phyloP scores from a whole-genome alignment of 2,888 invertebrate genomes.

The Drosophila nr. medialis region DNA sequence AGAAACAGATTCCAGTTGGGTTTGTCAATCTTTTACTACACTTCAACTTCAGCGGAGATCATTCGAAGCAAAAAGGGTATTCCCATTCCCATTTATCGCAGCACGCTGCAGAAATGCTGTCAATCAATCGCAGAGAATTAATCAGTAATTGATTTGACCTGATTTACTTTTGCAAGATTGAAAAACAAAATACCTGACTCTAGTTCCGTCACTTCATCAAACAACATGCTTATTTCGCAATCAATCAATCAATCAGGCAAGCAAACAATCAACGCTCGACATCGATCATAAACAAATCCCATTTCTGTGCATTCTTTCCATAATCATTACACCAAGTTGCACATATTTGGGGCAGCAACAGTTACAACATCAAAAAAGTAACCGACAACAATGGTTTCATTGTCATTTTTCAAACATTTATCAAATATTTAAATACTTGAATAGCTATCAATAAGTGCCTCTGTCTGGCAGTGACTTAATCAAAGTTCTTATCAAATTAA shows the following conservation, averaged over 20 bases:
- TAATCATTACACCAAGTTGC: background rate
- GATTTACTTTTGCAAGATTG: conserved; percentile 2
- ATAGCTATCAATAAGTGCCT: conserved; percentile 55
- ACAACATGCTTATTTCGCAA: conserved; percentile 8
- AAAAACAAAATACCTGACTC: background rate
- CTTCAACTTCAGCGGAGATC: background rate
- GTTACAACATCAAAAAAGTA: conserved; percentile 16
- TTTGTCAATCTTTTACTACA: background rate
- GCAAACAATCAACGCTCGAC: conserved; percentile 12
- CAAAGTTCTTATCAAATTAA: conserved; percentile 52
- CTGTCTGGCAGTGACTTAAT: conserved; percentile 54
- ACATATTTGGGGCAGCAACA: conserved; percentile 34
- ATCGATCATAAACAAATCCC: conserved; percentile 43
- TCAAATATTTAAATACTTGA: conserved; percentile 28
- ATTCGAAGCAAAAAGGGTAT: background rate
- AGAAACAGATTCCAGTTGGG: background rate
- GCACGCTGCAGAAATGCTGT: background rate
- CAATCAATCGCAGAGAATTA: background rate
- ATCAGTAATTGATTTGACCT: conserved; percentile 13
- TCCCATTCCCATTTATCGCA: background rate
- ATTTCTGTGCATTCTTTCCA: conserved; percentile 1
- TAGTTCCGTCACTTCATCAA: conserved; percentile 31
- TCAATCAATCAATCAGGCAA: conserved; percentile 42
- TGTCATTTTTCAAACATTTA: background rate
- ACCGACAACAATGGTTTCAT: background rate